These are phyloP conservation scores for Sebastes minor DNA, from an alignment of 2,797 vertebrate species.

Conservation along the genomic window DNA sequence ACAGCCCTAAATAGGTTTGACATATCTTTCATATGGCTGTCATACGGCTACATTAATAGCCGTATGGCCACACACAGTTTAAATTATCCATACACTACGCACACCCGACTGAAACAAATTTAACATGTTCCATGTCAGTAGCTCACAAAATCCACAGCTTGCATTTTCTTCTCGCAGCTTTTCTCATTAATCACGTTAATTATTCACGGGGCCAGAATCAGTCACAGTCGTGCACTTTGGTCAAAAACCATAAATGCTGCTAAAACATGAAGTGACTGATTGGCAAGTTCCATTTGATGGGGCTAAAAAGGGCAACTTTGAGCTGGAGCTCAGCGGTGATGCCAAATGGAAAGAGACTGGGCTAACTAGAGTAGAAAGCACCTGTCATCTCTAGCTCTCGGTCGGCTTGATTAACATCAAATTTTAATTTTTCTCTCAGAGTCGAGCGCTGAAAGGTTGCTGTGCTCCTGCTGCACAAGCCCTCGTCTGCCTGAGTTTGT, in stretches of 20 bases:
- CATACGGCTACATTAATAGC: not conserved
- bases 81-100: not conserved
- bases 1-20: not conserved
- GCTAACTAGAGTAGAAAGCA: constrained; percentile 98
- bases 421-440: constrained; percentile 97
- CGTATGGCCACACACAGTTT: not conserved
- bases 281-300: constrained; percentile 71
- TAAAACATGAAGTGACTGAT: constrained; percentile 69
- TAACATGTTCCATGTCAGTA: constrained; percentile 22
- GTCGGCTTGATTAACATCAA: constrained; percentile 98
- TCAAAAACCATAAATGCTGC: constrained; percentile 65
- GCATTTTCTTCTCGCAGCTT: constrained; percentile 40
- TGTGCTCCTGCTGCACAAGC: constrained; percentile 68
- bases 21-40: not conserved
- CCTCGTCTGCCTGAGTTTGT: constrained; percentile 39
- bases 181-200: constrained; percentile 60
- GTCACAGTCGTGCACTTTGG: constrained; percentile 59
- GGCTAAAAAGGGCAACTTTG: constrained; percentile 63
- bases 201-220: constrained; percentile 57
- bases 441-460: constrained; percentile 86
- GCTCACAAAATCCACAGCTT: constrained; percentile 45
- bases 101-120: constrained; percentile 7
- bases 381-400: constrained; percentile 96
- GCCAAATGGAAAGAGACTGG: constrained; percentile 95
- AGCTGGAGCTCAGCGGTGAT: constrained; percentile 81